These are phyloP conservation scores for Melanotaenia duboulayi DNA, from an alignment of 2,113 vertebrate species.

Conservation along the genomic window DNA sequence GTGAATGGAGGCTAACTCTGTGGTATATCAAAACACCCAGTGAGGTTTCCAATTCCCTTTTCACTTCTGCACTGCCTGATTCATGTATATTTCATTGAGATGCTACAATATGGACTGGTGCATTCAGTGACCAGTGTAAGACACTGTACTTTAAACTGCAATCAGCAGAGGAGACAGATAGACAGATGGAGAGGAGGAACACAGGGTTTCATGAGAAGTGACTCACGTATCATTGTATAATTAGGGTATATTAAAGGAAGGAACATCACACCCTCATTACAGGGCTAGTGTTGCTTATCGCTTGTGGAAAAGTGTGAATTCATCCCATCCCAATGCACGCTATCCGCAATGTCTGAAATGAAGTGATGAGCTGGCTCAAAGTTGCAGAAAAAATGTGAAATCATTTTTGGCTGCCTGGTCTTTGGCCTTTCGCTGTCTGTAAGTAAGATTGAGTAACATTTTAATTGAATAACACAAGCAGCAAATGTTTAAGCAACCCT, in stretches of 20 bases:
- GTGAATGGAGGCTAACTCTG: neutral
- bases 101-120: neutral
- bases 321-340: slow-evolving; percentile 32
- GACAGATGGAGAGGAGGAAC: slow-evolving; percentile 70
- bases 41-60: slow-evolving; percentile 38
- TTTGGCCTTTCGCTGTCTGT: no score
- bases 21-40: slow-evolving; percentile 7
- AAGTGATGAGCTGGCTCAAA: neutral
- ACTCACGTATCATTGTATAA: slow-evolving; percentile 76
- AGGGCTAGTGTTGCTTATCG: slow-evolving; percentile 51
- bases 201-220: slow-evolving; percentile 61
- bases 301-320: slow-evolving; percentile 41
- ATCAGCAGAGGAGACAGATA: slow-evolving; percentile 50
- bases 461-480: neutral
- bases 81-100: neutral
- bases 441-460: no score
- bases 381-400: slow-evolving; percentile 9
- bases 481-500: neutral
- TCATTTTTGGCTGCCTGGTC: neutral
- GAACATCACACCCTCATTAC: slow-evolving; percentile 77
- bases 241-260: slow-evolving; percentile 75
- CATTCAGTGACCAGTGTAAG: neutral
- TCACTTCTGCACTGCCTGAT: slow-evolving; percentile 20
- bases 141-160: slow-evolving; percentile 15
- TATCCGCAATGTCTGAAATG: slow-evolving; percentile 11